These are phyloP conservation scores for Galaxea fascicularis DNA, from an alignment of 92 coral and sea anemone species.

Conservation along the genomic window DNA sequence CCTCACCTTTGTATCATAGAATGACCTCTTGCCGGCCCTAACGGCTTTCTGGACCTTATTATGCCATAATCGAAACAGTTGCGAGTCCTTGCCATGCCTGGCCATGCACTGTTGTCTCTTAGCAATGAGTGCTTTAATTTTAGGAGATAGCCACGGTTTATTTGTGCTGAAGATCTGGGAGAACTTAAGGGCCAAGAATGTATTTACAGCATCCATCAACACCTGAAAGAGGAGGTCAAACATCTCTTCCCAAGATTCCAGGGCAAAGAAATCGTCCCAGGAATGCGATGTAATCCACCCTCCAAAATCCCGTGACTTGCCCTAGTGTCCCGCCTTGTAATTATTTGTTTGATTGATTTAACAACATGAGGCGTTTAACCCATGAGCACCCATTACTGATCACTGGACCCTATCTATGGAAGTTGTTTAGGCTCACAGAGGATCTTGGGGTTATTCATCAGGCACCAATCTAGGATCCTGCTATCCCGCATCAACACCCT, in stretches of 20 bases:
- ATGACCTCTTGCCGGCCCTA: constrained; percentile 34
- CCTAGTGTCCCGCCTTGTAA: constrained; percentile 44
- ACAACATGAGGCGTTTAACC: not conserved
- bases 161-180: constrained; percentile 39
- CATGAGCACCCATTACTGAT: not conserved
- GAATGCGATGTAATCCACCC: constrained; percentile 54
- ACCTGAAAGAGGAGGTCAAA: constrained; percentile 21
- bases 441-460: constrained; percentile 1
- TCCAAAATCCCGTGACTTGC: constrained; percentile 46
- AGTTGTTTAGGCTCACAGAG: not conserved
- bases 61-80: constrained; percentile 35
- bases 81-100: constrained; percentile 58
- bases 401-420: not conserved
- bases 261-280: constrained; percentile 46
- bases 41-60: constrained; percentile 44
- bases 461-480: constrained; percentile 23
- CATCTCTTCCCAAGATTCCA: constrained; percentile 35
- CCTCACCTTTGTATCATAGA: constrained; percentile 45
- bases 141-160: constrained; percentile 56
- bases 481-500: not conserved
- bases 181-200: constrained; percentile 46
- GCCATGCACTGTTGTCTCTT: constrained; percentile 49
- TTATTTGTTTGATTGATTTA: constrained; percentile 10
- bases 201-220: constrained; percentile 45
- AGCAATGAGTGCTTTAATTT: constrained; percentile 41